Evolutionary conservation across 2,113 vertebrate genomes (phyloP), one percentile per base, ranked within the genome.

Genomic region (Alethe castanea): DNA sequence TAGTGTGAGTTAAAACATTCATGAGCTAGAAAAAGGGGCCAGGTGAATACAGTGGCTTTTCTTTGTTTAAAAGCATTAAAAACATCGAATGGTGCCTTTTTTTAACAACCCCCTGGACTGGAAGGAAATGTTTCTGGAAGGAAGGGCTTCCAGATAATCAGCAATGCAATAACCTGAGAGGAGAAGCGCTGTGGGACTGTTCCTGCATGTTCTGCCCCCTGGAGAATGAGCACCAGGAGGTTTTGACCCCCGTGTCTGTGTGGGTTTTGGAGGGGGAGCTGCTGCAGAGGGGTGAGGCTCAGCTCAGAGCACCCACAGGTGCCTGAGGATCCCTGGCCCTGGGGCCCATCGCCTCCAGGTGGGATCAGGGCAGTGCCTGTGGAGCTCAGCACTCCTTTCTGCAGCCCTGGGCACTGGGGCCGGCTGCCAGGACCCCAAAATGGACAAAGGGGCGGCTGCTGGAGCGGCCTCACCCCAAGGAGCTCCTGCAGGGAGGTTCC

Each of bases 51-150:
- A 81, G 89, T 33, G 53, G 61, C 69, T 90, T 88, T 70, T 47
- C 40, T 64, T 62, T 54, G 20, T 64, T 62, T 61, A 33, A 81
- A 78, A 96, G 69, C 62, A 28, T 64, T 81, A 40, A 81, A 88
- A 86, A 36, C 62, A 71, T n/a, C 7, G 44, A 92, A 85, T 2
- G 78, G 97, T 97, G 96, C 97, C 96, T 97, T 97, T 89, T 73
- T 45, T 24, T 1, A 86, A 52, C 66, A 56, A 31, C 53, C 50
- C 13, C 50, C 73, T 42, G 70, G 74, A 56, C 42, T 94, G 61
- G 4, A 56, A 33, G 61, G 90, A 66, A 62, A 28, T 47, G 45
- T 47, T 65, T 44, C 62, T 91, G 47, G 50, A 35, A 35, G n/a
- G 66, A 40, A 82, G 9, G 7, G 11, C 62, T 77, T 36, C 64